These are phyloP conservation scores for Amblyraja radiata DNA, from an alignment of 2,797 vertebrate species.

Conservation along the genomic window DNA sequence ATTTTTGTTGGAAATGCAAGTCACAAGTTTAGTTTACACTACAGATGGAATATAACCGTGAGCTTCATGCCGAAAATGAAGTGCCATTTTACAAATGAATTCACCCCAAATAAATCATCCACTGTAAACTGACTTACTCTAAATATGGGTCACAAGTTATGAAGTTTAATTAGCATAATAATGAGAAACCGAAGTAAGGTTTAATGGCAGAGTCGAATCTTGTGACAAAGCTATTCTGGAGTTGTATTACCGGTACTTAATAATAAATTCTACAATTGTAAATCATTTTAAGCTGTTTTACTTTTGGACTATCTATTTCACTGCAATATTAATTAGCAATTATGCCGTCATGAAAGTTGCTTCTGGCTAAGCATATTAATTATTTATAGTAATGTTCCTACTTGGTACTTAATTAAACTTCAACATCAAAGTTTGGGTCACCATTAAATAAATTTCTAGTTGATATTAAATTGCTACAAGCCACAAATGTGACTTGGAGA, in stretches of 20 bases:
- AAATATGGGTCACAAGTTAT: neutral
- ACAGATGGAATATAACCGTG: neutral
- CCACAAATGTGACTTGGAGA: neutral
- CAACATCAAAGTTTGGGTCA: slow-evolving; percentile 4
- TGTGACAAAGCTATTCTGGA: neutral
- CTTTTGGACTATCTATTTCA: too few relatives aligned
- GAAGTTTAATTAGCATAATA: slow-evolving; percentile 21
- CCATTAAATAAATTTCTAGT: neutral
- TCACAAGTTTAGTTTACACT: neutral
- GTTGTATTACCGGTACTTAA: neutral
- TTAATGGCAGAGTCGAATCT: neutral
- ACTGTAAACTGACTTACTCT: neutral
- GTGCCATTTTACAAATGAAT: neutral
- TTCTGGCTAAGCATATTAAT: neutral
- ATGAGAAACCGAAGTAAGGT: neutral
- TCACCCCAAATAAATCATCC: neutral
- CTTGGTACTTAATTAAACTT: neutral
- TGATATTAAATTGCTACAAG: neutral
- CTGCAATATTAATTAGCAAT: slow-evolving; percentile 11
- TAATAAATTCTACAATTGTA: neutral
- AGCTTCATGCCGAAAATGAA: neutral
- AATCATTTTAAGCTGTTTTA: slow-evolving; percentile 12
- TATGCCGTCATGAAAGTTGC: neutral
- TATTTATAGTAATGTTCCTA: slow-evolving; percentile 26
- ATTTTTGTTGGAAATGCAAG: neutral